Conservation (phyloP, 2,888 invertebrate genomes). For the Hedychridium roseum region DNA sequence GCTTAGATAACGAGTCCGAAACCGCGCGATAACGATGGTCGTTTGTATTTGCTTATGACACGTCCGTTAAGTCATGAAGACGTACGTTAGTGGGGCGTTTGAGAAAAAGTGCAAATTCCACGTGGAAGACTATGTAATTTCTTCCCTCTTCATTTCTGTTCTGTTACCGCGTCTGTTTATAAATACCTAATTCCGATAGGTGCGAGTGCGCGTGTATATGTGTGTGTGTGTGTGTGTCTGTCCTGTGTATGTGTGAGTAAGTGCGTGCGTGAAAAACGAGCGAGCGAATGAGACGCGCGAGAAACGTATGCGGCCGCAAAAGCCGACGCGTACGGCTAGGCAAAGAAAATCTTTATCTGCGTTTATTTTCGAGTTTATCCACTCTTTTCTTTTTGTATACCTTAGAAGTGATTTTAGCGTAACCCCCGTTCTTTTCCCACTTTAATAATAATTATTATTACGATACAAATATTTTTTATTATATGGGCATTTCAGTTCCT, state of each 20-base stretch:
- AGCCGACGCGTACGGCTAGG: slow-evolving; percentile 21
- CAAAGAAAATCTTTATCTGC: slow-evolving; percentile 33
- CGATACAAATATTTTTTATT: slow-evolving; percentile 53
- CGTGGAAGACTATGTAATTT: slow-evolving; percentile 42
- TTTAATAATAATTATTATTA: slow-evolving; percentile 47
- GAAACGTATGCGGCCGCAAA: slow-evolving; percentile 7
- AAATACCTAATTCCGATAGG: slow-evolving; percentile 30
- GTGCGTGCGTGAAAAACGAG: slow-evolving; percentile 8
- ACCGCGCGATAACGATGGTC: slow-evolving; percentile 31
- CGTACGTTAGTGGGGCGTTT: slow-evolving; percentile 26
- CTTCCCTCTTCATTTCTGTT: slow-evolving; percentile 38
- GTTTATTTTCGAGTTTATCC: slow-evolving; percentile 38
- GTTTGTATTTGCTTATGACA: slow-evolving; percentile 36
- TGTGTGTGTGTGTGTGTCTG: slow-evolving; percentile 6
- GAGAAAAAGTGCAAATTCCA: slow-evolving; percentile 43
- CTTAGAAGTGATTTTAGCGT: slow-evolving; percentile 45
- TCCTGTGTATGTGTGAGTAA: slow-evolving; percentile 10
- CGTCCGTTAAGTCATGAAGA: slow-evolving; percentile 33
- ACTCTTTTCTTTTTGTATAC: slow-evolving; percentile 40
- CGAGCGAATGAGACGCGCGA: slow-evolving; percentile 6
- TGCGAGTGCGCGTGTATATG: slow-evolving; percentile 8
- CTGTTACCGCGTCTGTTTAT: slow-evolving; percentile 46
- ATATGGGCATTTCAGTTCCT: slow-evolving; percentile 58
- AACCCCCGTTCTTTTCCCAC: slow-evolving; percentile 44
- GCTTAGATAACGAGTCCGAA: slow-evolving; percentile 39